Percentiles rank a stretch among this genome's conserved stretches.
phyloP scores from a whole-genome alignment of 2,113 vertebrate species.

The Eonycteris spelaea region DNA sequence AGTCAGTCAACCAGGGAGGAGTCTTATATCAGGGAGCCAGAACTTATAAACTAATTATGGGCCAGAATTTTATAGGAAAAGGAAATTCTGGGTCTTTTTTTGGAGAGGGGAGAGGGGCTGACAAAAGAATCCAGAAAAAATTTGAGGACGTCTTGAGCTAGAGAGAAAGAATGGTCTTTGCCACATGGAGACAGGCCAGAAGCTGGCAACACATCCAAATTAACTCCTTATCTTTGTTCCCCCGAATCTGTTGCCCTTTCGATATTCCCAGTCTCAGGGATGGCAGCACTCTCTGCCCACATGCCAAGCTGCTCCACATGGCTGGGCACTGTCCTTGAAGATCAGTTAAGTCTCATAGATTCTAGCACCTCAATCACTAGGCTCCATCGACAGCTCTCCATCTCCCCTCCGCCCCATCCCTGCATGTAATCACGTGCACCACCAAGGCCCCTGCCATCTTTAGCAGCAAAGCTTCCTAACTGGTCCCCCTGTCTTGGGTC shows the following conservation, averaged over 20 bases:
- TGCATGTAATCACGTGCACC: neutral
- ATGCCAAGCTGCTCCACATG: neutral
- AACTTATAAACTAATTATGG: neutral
- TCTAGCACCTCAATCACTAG: neutral
- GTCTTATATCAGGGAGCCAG: neutral
- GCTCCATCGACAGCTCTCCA: neutral
- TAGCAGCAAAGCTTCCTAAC: neutral
- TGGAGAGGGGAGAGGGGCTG: fast-evolving
- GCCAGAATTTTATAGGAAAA: neutral
- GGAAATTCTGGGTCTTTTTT: neutral
- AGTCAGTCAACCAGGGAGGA: neutral
- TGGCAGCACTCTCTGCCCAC: neutral
- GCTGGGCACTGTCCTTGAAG: neutral
- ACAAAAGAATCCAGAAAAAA: neutral
- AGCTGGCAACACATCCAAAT: neutral
- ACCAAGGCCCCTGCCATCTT: neutral
- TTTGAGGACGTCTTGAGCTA: neutral
- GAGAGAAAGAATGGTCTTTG: neutral
- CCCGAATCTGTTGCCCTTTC: neutral
- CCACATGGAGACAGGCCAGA: neutral
- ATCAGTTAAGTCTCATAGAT: neutral
- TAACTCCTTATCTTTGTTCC: neutral
- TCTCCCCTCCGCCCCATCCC: neutral
- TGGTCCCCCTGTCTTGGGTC: neutral
- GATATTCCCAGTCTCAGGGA: neutral